Percentiles rank a stretch among this genome's conserved stretches.
Conservation (phyloP, 2,113 vertebrate genomes). For the Bambusicola thoracicus region DNA sequence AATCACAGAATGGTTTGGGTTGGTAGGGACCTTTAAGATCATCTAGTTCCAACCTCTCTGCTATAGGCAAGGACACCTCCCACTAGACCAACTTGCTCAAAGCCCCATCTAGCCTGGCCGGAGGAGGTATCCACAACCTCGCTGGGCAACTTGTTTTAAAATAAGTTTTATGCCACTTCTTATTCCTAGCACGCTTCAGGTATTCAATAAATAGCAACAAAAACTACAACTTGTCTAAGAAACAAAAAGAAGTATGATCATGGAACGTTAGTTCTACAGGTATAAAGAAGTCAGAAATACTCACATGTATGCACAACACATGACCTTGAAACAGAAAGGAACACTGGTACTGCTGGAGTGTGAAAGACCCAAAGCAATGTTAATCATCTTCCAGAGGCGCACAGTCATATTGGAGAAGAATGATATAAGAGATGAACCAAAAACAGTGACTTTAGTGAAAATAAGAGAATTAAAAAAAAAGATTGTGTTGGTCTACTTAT, state of each 20-base stretch:
- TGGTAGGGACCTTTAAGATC: no score
- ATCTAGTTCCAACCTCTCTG: no score
- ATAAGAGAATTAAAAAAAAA: neutral
- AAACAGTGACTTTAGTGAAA: neutral
- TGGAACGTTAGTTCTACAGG: neutral
- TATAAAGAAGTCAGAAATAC: neutral
- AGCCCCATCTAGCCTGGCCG: no score
- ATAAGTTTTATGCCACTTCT: neutral
- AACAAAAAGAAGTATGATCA: neutral
- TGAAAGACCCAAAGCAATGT: neutral
- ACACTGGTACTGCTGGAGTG: neutral
- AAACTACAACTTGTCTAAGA: neutral
- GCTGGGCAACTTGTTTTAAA: neutral
- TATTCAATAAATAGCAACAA: neutral
- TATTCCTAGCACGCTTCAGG: neutral
- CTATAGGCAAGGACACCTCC: no score
- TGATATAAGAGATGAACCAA: rapidly evolving
- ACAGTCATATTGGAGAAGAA: neutral
- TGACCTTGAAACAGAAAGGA: neutral
- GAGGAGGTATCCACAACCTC: no score
- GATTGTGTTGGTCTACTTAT: neutral
- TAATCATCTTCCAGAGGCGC: neutral
- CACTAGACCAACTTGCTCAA: no score
- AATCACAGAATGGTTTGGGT: no score
- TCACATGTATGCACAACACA: rapidly evolving